A percentile compares a stretch with the other conserved stretches of the same genome.
Evolutionary conservation across 2,113 vertebrate species (phyloP).

Genomic region (Eurypyga helias): DNA sequence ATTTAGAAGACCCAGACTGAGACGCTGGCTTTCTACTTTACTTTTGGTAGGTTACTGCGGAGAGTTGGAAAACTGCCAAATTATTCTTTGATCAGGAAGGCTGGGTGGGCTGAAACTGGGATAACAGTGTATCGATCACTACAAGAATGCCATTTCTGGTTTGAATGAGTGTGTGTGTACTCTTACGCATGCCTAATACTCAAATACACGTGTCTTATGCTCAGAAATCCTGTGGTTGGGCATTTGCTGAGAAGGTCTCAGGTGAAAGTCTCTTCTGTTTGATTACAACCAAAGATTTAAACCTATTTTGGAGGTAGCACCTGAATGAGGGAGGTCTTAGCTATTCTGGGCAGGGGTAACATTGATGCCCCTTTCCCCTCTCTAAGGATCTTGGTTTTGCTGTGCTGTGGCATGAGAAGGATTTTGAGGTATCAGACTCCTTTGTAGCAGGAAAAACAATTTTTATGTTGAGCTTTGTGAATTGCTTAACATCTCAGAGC

Average conservation of each 20-base stretch:
- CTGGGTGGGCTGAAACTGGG: not conserved
- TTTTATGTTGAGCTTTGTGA: not conserved
- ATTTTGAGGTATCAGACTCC: not conserved
- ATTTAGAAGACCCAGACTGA: not conserved
- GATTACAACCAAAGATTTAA: not conserved
- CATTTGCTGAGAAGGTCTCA: not conserved
- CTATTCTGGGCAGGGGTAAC: not conserved
- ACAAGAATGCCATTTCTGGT: accelerated
- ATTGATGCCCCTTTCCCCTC: not conserved
- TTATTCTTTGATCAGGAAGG: not conserved
- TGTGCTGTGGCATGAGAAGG: not conserved
- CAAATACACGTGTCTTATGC: not conserved
- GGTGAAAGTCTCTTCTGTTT: not conserved
- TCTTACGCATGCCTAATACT: not conserved
- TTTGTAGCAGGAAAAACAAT: not conserved
- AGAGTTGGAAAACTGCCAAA: not conserved
- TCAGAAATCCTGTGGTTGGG: not conserved
- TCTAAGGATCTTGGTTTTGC: not conserved
- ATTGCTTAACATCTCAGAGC: not conserved
- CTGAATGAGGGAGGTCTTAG: not conserved
- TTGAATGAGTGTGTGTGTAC: accelerated
- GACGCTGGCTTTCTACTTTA: not conserved
- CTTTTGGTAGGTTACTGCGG: not conserved
- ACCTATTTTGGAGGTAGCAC: not conserved
- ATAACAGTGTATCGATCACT: not conserved